These are phyloP conservation scores for Betta splendens DNA, from an alignment of 2,797 vertebrate genomes.

Conservation along the genomic window DNA sequence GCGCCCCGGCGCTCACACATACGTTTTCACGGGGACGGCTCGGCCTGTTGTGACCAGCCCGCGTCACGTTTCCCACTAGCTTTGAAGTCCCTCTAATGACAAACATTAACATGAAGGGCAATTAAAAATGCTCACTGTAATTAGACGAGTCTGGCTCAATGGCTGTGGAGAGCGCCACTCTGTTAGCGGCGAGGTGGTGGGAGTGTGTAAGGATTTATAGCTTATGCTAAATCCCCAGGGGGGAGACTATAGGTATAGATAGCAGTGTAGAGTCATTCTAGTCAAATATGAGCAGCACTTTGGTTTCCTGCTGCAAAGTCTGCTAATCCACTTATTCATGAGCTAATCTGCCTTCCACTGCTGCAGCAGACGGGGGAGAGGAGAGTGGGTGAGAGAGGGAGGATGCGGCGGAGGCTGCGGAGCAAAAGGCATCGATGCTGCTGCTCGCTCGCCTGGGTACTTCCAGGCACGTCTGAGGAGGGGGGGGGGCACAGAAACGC, in stretches of 20 bases:
- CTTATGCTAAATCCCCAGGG: slow-evolving; percentile 81
- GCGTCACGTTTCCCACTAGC: slow-evolving; percentile 22
- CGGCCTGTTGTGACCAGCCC: slow-evolving; percentile 22
- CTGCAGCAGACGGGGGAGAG: slow-evolving; percentile 73
- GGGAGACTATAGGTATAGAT: slow-evolving; percentile 84
- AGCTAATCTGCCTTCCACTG: slow-evolving; percentile 85
- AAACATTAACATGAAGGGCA: slow-evolving; percentile 62
- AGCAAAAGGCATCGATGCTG: slow-evolving; percentile 56
- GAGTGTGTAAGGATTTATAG: slow-evolving; percentile 81
- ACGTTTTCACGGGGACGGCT: background rate
- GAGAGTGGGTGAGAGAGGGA: slow-evolving; percentile 67
- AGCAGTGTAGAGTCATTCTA: slow-evolving; percentile 77
- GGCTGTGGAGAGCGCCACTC: slow-evolving; percentile 61
- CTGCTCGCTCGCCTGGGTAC: slow-evolving; percentile 50
- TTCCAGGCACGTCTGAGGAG: slow-evolving; percentile 52
- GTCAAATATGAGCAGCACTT: slow-evolving; percentile 85
- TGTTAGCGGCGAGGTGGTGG: slow-evolving; percentile 56
- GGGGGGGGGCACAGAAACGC: slow-evolving; percentile 21
- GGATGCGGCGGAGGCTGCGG: slow-evolving; percentile 50
- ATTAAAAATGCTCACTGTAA: slow-evolving; percentile 61
- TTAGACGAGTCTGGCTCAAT: slow-evolving; percentile 52
- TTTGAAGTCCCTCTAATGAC: slow-evolving; percentile 59
- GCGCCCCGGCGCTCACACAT: slow-evolving; percentile 13
- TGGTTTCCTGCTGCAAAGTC: slow-evolving; percentile 86
- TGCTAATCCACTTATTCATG: slow-evolving; percentile 88